Base-by-base conservation (phyloP, 2,797 vertebrate species). In the Melanotaenia nigrans region DNA sequence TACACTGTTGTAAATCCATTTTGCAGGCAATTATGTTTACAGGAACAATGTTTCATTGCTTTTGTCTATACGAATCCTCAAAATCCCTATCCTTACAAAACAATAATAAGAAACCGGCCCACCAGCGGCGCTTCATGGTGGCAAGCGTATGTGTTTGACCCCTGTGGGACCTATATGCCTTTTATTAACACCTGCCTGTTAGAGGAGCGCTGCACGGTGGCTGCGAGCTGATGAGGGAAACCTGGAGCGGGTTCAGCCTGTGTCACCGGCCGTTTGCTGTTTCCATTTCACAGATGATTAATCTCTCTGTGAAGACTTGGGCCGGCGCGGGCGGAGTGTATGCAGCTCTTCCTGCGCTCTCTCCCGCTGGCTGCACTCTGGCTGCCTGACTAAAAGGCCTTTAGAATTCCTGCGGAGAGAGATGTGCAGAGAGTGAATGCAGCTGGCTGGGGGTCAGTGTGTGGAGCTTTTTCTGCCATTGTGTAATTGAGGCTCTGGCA, bases 211-310 rank as follows among this genome's bases (percentile, higher is more conserved):
- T 90, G 88, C 93, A 94, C 95, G 93, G 93, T 92, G 93, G 95
- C 95, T 79, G 90, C 96, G 96, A 97, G 96, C 96, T 97, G 97
- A 98, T 98, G 97, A 97, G 97, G 96, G 94, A 95, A 96, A 96
- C 95, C 96, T 97, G 96, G 95, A 96, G 93, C 96, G 95, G 95
- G 96, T 97, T 99, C 97, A 97, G 96, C 96, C 96, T 96, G 96
- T 99, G 97, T 98, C 97, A 97, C 95, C 95, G 95, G 96, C 96
- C 96, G 96, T 98, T 98, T 97, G 96, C 96, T 96, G 97, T 99
- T 99, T 99, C 97, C 96, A 99, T 99, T 99, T 99, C 98, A 99
- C 98, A 99, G 96, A 98, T 97, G 97, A 99, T 99, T 99, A 99
- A 98, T 99, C 96, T 98, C 97, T 99, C 96, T 97, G 96, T 97